Conservation (phyloP, 2,797 vertebrate species). For the Fistularia tabacaria region DNA sequence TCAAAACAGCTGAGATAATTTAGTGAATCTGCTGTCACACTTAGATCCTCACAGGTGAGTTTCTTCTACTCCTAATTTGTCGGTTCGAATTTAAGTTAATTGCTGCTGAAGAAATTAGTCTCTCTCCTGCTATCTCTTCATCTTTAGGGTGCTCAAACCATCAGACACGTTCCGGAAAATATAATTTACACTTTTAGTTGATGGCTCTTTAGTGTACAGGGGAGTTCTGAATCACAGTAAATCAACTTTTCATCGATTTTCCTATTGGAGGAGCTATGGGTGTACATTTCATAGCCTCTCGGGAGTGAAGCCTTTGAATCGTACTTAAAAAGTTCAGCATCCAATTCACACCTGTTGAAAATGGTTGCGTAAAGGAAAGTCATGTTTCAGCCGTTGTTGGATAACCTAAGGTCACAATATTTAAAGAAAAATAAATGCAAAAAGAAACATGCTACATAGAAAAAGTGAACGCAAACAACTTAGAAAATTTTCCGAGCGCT, state of each 20-base stretch:
- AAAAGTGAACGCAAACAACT: slow-evolving; percentile 43
- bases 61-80: too few species aligned
- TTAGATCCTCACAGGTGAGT: too few species aligned
- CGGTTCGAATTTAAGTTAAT: too few species aligned
- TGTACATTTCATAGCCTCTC: slow-evolving; percentile 32
- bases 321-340: too few species aligned
- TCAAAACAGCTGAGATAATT: too few species aligned
- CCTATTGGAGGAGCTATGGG: slow-evolving; percentile 43
- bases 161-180: slow-evolving; percentile 53
- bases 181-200: slow-evolving; percentile 72
- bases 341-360: too few species aligned
- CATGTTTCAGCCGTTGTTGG: too few species aligned
- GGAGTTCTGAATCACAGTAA: slow-evolving; percentile 61
- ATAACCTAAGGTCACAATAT: neutral
- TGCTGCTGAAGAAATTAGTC: too few species aligned
- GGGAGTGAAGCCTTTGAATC: slow-evolving; percentile 9
- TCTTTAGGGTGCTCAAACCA: too few species aligned
- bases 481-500: slow-evolving; percentile 56
- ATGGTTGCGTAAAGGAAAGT: too few species aligned
- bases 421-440: slow-evolving; percentile 16
- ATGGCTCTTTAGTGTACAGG: slow-evolving; percentile 63
- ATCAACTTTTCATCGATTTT: slow-evolving; percentile 70
- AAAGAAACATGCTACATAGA: slow-evolving; percentile 25
- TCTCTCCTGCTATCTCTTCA: too few species aligned
- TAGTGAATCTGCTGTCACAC: too few species aligned